These are phyloP conservation scores for Tiliacea aurago DNA, from an alignment of 2,888 invertebrate species.

Conservation along the genomic window DNA sequence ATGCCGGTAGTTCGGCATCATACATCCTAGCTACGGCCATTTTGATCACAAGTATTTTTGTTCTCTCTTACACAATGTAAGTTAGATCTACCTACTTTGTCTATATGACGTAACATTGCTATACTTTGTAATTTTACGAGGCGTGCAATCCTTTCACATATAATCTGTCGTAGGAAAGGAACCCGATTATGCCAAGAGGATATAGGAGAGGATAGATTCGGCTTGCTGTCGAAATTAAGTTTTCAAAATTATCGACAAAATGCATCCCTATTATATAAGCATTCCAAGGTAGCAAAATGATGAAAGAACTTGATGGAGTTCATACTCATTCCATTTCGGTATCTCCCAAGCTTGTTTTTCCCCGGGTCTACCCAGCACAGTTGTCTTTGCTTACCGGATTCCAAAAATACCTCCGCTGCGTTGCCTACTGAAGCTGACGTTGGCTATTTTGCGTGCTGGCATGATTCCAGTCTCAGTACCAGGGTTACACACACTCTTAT, in stretches of 20 bases:
- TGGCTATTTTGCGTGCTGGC: slow-evolving; percentile 65
- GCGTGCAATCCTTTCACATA: slow-evolving; percentile 26
- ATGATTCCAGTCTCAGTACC: slow-evolving; percentile 62
- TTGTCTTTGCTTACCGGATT: slow-evolving; percentile 49
- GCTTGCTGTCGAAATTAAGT: no score
- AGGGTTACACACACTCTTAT: slow-evolving; percentile 58
- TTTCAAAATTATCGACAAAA: background rate
- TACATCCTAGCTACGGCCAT: background rate
- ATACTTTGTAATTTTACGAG: slow-evolving; percentile 32
- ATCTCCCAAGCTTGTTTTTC: slow-evolving; percentile 28
- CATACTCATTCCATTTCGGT: background rate
- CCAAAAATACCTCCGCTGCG: slow-evolving; percentile 64
- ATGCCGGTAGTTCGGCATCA: background rate
- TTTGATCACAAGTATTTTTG: slow-evolving; percentile 21
- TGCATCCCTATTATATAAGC: background rate
- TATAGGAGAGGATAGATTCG: no score
- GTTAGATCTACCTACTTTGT: slow-evolving; percentile 34
- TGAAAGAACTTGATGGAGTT: background rate
- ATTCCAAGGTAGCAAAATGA: slow-evolving; percentile 6
- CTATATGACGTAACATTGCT: slow-evolving; percentile 35
- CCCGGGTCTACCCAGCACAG: slow-evolving; percentile 38
- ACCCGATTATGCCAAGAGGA: background rate
- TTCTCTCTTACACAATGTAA: slow-evolving; percentile 46
- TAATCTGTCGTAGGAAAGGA: slow-evolving; percentile 14
- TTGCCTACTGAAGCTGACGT: slow-evolving; percentile 65